A percentile compares a stretch with the other conserved stretches of the same genome.
These are phyloP conservation scores for Ametastegia equiseti DNA, from an alignment of 2,888 invertebrate genomes.

Conservation along the genomic window DNA sequence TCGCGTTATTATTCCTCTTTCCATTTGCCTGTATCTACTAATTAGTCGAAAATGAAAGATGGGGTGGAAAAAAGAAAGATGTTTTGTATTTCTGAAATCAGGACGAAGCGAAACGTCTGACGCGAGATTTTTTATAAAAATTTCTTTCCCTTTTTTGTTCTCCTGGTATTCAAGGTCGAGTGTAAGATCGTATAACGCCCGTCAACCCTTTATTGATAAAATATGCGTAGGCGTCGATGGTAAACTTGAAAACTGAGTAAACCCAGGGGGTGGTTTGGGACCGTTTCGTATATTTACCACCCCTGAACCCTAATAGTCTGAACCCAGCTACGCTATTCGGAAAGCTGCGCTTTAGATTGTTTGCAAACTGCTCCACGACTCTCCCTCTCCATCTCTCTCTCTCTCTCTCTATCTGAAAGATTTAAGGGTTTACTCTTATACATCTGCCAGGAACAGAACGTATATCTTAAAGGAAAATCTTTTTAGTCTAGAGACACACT, in stretches of 20 bases:
- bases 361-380: conserved; percentile 28
- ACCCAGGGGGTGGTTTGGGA: not conserved
- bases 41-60: not conserved
- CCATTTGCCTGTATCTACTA: not conserved
- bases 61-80: not conserved
- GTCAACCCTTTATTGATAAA: not conserved
- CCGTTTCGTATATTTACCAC: not conserved
- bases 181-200: not conserved
- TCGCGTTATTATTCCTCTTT: not conserved
- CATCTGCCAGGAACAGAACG: not conserved
- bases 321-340: conserved; percentile 10
- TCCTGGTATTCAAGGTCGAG: not conserved
- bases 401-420: too few species aligned
- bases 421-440: conserved; percentile 18
- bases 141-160: not conserved
- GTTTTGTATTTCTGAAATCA: not conserved
- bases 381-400: too few species aligned
- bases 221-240: conserved; percentile 1
- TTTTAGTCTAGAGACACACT: not conserved
- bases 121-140: not conserved
- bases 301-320: conserved; percentile 32
- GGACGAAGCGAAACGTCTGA: not conserved
- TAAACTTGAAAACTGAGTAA: not conserved
- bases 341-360: conserved; percentile 33
- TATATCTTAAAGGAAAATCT: not conserved